Conservation (phyloP, 92 coral and sea anemone genomes). For the Plumapathes pennacea region DNA sequence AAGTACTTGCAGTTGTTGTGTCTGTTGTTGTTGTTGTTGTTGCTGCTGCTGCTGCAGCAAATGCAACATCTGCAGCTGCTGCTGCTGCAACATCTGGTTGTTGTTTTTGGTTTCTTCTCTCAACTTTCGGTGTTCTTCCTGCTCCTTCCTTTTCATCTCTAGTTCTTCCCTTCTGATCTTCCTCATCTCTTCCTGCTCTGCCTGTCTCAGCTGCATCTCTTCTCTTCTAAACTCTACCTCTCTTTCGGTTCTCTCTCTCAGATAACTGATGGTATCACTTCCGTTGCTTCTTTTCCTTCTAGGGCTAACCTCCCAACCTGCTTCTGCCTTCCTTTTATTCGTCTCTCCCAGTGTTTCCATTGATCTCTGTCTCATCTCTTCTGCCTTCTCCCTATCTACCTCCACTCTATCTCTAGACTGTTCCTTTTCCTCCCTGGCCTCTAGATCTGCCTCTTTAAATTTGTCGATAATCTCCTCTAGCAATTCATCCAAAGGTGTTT, state of each 20-base stretch:
- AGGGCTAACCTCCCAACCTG: constrained; percentile 14
- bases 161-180: neutral
- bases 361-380: constrained; percentile 33
- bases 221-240: constrained; percentile 3
- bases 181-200: neutral
- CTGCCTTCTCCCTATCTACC: constrained; percentile 12
- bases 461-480: constrained; percentile 29
- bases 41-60: no score
- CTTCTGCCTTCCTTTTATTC: constrained; percentile 30
- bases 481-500: constrained; percentile 12
- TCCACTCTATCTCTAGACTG: constrained; percentile 15
- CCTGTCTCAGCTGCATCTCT: constrained; percentile 4
- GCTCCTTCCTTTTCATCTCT: neutral
- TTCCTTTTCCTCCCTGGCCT: constrained; percentile 5
- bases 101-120: neutral
- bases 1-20: neutral
- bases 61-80: neutral
- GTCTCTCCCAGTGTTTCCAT: constrained; percentile 41
- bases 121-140: neutral
- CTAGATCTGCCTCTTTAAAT: constrained; percentile 20
- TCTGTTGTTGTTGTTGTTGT: neutral
- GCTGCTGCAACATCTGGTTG: neutral
- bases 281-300: constrained; percentile 21
- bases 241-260: constrained; percentile 10
- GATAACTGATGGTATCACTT: constrained; percentile 4